A percentile compares a stretch with the other conserved stretches of the same genome.
These are phyloP conservation scores for Rhyacophila brunnea DNA, from an alignment of 1,140 invertebrate species.

Conservation along the genomic window DNA sequence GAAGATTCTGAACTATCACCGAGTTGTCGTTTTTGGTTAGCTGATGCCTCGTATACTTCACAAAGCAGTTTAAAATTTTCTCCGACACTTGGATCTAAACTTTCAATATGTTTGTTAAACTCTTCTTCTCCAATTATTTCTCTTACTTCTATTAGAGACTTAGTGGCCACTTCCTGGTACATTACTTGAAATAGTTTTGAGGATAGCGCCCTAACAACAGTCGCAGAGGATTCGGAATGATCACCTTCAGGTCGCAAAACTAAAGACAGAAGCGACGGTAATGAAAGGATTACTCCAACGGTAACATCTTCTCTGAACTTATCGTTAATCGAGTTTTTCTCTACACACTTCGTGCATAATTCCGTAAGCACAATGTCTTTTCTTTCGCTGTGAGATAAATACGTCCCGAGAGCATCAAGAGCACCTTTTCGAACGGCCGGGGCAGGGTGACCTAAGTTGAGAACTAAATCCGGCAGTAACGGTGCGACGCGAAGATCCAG, in stretches of 20 bases:
- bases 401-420: constrained; percentile 66
- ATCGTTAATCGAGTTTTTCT: constrained; percentile 55
- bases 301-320: constrained; percentile 61
- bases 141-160: constrained; percentile 65
- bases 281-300: constrained; percentile 65
- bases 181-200: constrained; percentile 65
- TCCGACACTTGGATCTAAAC: constrained; percentile 55
- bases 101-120: constrained; percentile 57
- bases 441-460: constrained; percentile 71
- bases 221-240: constrained; percentile 45
- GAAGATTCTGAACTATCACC: not conserved
- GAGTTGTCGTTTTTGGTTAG: not conserved
- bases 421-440: constrained; percentile 75
- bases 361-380: constrained; percentile 59
- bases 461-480: constrained; percentile 65
- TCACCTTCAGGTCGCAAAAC: constrained; percentile 46
- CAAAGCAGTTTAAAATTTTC: constrained; percentile 67
- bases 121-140: constrained; percentile 62
- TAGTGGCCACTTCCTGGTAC: constrained; percentile 67
- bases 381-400: constrained; percentile 60
- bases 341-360: constrained; percentile 65
- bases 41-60: constrained; percentile 55
- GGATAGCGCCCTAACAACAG: constrained; percentile 59
- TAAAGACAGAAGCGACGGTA: constrained; percentile 62
- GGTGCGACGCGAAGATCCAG: constrained; percentile 61